Percentiles rank a stretch among this genome's conserved stretches.
phyloP scores from a whole-genome alignment of 2,113 vertebrate genomes.

The Forbesichthys papilliferus region DNA sequence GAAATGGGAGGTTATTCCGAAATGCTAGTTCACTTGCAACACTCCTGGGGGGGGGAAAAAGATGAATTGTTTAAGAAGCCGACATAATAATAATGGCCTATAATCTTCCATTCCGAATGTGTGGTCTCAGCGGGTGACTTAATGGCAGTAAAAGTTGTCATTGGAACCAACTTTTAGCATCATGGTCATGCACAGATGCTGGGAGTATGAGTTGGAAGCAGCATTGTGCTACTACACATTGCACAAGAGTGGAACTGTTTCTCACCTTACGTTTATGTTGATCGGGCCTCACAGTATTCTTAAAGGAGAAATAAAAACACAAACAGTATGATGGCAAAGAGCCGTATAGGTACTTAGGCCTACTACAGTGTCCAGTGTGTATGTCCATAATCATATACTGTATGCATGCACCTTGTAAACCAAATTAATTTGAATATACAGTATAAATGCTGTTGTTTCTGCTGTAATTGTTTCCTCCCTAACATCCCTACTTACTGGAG shows the following conservation, averaged over 20 bases:
- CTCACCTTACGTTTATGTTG: constrained; percentile 75
- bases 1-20: constrained; percentile 9
- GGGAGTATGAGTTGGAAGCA: constrained; percentile 35
- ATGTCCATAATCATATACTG: no score
- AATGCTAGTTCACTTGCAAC: constrained; percentile 13
- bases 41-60: neutral
- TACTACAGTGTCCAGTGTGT: no score
- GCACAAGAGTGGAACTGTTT: constrained; percentile 25
- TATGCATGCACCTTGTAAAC: no score
- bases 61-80: neutral
- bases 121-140: constrained; percentile 1
- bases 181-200: constrained; percentile 50
- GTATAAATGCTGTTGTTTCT: no score
- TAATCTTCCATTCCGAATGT: neutral
- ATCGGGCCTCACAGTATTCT: constrained; percentile 71
- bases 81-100: constrained; percentile 32
- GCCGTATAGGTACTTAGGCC: neutral
- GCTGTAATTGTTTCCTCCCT: neutral
- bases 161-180: constrained; percentile 35
- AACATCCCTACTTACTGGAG: constrained; percentile 7
- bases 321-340: constrained; percentile 27
- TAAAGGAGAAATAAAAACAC: constrained; percentile 65
- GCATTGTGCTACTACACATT: constrained; percentile 30
- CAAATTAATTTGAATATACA: no score
- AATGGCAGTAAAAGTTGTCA: constrained; percentile 44